These are phyloP conservation scores for Verasper variegatus DNA, from an alignment of 2,113 vertebrate species.

Conservation along the genomic window DNA sequence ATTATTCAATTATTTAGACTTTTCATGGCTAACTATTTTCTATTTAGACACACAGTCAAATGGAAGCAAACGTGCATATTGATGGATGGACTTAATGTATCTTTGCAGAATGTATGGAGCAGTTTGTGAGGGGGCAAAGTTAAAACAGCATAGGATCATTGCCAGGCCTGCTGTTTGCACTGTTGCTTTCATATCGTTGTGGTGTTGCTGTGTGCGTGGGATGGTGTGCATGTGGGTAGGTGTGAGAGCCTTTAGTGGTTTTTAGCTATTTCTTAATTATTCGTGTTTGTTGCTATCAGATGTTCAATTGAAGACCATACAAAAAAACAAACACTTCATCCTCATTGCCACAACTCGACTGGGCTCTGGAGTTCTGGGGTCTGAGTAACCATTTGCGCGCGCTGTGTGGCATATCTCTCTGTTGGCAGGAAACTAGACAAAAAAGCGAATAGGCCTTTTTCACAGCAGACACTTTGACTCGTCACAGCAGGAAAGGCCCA, in stretches of 20 bases:
- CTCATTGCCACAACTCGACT: neutral
- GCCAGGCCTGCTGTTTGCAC: neutral
- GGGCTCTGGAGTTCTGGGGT: neutral
- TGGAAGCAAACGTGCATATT: neutral
- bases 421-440: slow-evolving; percentile 8
- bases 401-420: neutral
- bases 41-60: neutral
- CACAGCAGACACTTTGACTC: neutral
- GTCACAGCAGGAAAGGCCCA: neutral
- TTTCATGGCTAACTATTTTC: neutral
- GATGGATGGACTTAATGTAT: neutral
- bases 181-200: slow-evolving; percentile 22
- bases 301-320: neutral
- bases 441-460: neutral
- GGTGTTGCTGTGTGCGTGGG: slow-evolving; percentile 31
- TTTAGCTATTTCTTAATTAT: slow-evolving; percentile 10
- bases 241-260: slow-evolving; percentile 24
- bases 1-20: too few species aligned
- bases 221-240: neutral
- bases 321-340: neutral
- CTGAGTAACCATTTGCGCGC: neutral
- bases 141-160: neutral
- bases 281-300: slow-evolving; percentile 23
- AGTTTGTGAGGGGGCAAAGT: slow-evolving; percentile 7
- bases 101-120: neutral